Percentiles rank a stretch among this genome's conserved stretches.
Evolutionary conservation across 2,113 vertebrate species (phyloP).

Genomic region (Peromyscus californicus): DNA sequence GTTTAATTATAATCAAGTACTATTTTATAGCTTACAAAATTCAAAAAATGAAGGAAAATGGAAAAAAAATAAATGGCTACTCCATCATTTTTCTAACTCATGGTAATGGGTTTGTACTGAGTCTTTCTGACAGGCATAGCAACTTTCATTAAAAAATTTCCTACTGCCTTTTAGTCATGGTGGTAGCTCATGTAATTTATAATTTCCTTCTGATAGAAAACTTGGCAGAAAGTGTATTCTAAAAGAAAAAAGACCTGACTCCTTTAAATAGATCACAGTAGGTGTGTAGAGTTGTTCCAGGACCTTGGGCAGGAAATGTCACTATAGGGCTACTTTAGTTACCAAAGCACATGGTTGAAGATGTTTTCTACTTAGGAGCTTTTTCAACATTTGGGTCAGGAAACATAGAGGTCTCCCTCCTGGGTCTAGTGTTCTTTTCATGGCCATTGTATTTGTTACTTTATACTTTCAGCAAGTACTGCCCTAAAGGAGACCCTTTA

Average conservation of each 20-base stretch:
- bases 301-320: slow-evolving; percentile 59
- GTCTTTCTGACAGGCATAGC: slow-evolving; percentile 32
- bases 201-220: slow-evolving; percentile 70
- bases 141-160: slow-evolving; percentile 56
- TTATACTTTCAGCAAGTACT: slow-evolving; percentile 49
- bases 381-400: slow-evolving; percentile 62
- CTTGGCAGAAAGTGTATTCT: slow-evolving; percentile 67
- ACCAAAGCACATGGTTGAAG: slow-evolving; percentile 26
- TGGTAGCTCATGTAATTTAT: slow-evolving; percentile 65
- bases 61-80: neutral
- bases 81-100: neutral
- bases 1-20: slow-evolving; percentile 30
- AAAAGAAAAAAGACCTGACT: slow-evolving; percentile 48
- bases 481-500: neutral
- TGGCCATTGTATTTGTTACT: slow-evolving; percentile 66
- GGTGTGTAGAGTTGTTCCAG: slow-evolving; percentile 19
- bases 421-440: slow-evolving; percentile 55
- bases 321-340: slow-evolving; percentile 48
- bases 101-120: slow-evolving; percentile 12
- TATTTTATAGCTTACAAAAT: neutral
- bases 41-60: neutral
- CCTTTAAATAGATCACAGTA: slow-evolving; percentile 73
- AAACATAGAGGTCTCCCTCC: slow-evolving; percentile 52
- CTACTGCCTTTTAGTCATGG: slow-evolving; percentile 43
- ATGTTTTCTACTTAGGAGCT: slow-evolving; percentile 34